Percentiles rank a stretch among this genome's conserved stretches.
Conservation (phyloP, 2,113 vertebrate genomes). For the Aldabrachelys gigantea region DNA sequence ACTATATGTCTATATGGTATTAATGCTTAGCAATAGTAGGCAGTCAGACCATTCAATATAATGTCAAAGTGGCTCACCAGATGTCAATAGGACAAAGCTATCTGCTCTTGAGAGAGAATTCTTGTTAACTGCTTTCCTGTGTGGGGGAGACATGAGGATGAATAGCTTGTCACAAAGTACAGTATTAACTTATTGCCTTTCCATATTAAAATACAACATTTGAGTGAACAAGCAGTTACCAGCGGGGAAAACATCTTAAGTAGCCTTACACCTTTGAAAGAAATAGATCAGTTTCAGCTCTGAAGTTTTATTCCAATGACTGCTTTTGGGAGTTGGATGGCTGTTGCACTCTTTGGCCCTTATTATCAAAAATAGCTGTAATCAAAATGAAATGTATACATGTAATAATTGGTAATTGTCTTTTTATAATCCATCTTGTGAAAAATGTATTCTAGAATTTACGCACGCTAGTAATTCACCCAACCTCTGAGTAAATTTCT, state of each 20-base stretch:
- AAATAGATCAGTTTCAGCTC: neutral
- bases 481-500: neutral
- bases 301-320: neutral
- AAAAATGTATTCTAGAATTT: neutral
- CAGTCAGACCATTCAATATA: neutral
- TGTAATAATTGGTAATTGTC: neutral
- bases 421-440: neutral
- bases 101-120: neutral
- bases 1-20: neutral
- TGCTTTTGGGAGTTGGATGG: neutral
- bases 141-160: neutral
- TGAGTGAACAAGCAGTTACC: neutral
- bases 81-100: neutral
- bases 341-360: neutral
- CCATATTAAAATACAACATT: neutral
- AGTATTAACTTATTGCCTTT: neutral
- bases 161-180: neutral
- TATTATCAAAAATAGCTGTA: neutral
- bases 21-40: neutral
- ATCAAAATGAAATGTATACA: neutral
- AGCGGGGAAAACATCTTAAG: neutral
- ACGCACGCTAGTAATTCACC: neutral
- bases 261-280: constrained; percentile 18
- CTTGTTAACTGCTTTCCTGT: neutral
- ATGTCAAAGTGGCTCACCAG: neutral